phyloP scores from a whole-genome alignment of 2,888 invertebrate genomes.

The Malthinus flaveolus region DNA sequence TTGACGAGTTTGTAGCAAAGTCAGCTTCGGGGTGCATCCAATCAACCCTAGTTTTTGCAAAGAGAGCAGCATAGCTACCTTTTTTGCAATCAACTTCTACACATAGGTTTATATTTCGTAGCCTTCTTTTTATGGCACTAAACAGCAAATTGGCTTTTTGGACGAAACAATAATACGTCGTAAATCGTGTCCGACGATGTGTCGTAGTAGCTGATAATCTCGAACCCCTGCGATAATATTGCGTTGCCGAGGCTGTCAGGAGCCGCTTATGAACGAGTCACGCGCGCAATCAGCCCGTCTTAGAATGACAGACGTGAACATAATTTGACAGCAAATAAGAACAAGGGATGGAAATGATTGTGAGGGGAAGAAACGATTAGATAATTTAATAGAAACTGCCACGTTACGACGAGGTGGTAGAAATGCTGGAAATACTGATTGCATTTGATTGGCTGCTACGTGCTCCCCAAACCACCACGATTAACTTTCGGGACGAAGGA shows the following conservation, averaged over 20 bases:
- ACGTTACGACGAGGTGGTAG: conserved; percentile 41
- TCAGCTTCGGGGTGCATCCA: conserved; percentile 42
- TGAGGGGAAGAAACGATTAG: conserved; percentile 52
- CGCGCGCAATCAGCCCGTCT: conserved; percentile 50
- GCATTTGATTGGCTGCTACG: conserved; percentile 28
- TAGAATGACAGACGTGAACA: conserved; percentile 55
- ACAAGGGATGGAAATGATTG: conserved; percentile 53
- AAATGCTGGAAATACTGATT: conserved; percentile 32
- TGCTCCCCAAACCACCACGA: conserved; percentile 19
- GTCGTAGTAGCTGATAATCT: conserved; percentile 27
- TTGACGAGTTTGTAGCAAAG: conserved; percentile 38
- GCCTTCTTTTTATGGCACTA: conserved; percentile 33
- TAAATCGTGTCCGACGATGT: conserved; percentile 33
- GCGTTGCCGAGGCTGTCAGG: conserved; percentile 30
- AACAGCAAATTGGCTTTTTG: conserved; percentile 37
- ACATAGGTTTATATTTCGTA: conserved; percentile 19
- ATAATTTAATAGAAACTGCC: conserved; percentile 52
- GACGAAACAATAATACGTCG: conserved; percentile 36
- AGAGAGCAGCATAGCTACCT: conserved; percentile 34
- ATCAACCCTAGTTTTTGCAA: conserved; percentile 36
- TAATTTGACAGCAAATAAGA: conserved; percentile 56
- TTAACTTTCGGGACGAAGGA: background rate
- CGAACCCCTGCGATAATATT: conserved; percentile 28
- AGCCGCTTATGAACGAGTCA: conserved; percentile 45
- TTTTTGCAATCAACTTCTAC: conserved; percentile 34